phyloP scores from a whole-genome alignment of 1,140 invertebrate species.

The Rhopalosiphum padi region DNA sequence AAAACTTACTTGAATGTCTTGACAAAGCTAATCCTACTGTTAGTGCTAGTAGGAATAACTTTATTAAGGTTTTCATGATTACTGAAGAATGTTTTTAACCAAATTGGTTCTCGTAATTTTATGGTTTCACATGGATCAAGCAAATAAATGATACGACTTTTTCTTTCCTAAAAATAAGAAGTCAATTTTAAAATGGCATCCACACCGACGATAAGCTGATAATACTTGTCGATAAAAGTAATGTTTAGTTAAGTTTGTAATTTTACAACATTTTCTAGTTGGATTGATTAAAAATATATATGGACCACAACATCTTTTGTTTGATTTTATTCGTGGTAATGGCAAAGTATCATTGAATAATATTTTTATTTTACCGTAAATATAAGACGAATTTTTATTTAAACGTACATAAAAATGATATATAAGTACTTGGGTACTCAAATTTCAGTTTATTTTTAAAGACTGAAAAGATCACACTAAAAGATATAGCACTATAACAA shows the following conservation, averaged over 20 bases:
- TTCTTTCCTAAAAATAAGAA: not conserved
- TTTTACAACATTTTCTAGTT: not conserved
- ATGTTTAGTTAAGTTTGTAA: not conserved
- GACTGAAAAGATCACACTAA: not conserved
- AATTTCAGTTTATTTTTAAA: not conserved
- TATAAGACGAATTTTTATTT: not conserved
- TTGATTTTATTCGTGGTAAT: not conserved
- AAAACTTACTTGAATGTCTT: not conserved
- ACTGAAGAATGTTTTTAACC: not conserved
- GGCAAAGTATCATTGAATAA: not conserved
- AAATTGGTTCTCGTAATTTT: not conserved
- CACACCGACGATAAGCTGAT: not conserved
- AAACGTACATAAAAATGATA: not conserved
- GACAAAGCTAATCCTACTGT: not conserved
- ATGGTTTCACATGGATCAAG: slow-evolving; percentile 1
- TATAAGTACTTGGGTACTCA: not conserved
- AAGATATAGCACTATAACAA: not conserved
- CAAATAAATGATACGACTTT: not conserved
- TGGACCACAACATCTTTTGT: not conserved
- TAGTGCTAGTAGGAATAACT: not conserved
- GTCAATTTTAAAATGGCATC: not conserved
- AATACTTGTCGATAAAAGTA: not conserved
- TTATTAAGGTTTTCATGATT: slow-evolving; percentile 22
- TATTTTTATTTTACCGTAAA: not conserved
- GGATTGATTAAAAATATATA: not conserved